A percentile compares a stretch with the other conserved stretches of the same genome.
These are phyloP conservation scores for Macrobrachium rosenbergii DNA, from an alignment of 1,140 invertebrate genomes.

Conservation along the genomic window DNA sequence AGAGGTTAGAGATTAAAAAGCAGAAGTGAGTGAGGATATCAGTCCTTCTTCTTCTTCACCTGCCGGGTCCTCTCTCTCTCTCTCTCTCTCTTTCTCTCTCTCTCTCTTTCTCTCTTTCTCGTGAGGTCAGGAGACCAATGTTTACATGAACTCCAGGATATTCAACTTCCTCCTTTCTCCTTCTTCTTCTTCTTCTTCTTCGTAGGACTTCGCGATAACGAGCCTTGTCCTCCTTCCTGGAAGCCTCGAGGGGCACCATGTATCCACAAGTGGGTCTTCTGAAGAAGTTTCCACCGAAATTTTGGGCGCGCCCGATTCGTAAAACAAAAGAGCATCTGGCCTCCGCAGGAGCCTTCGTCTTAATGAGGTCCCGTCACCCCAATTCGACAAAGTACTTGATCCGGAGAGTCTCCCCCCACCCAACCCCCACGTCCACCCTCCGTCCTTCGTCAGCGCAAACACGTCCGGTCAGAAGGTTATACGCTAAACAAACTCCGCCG, in stretches of 20 bases:
- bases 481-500: constrained; percentile 4
- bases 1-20: no score
- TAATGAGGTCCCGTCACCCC: no score
- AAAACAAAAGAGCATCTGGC: no score
- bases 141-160: no score
- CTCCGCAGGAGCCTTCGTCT: no score
- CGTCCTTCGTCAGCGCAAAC: neutral
- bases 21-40: neutral
- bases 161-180: neutral
- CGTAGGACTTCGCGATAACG: neutral
- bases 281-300: no score
- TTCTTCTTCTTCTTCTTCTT: constrained; percentile 7
- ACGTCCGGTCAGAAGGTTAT: constrained; percentile 22
- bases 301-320: no score
- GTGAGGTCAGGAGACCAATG: neutral
- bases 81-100: constrained; percentile 12
- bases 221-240: neutral
- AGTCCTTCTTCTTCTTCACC: constrained; percentile 9
- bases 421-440: neutral
- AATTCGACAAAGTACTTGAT: neutral
- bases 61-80: constrained; percentile 1
- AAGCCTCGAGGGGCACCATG: no score
- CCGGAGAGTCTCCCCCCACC: neutral
- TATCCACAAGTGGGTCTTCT: no score
- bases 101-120: neutral